phyloP scores from a whole-genome alignment of 2,888 invertebrate species.

The Notodonta dromedarius region DNA sequence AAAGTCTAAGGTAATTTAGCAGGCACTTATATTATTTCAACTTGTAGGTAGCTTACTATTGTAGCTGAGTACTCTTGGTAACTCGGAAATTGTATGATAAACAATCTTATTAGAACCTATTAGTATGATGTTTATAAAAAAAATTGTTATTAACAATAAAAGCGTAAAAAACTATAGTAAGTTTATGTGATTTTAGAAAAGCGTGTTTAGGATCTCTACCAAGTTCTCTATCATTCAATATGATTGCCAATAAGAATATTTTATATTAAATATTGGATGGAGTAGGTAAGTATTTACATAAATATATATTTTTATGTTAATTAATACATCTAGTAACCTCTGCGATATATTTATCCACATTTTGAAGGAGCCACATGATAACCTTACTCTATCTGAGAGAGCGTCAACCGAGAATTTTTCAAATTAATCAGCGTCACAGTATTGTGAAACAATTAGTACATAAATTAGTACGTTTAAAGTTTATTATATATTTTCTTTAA shows the following conservation, averaged over 20 bases:
- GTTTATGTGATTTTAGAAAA: no score
- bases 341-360: conserved; percentile 14
- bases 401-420: neutral
- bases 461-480: neutral
- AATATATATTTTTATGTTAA: conserved; percentile 21
- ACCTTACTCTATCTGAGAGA: conserved; percentile 1
- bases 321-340: conserved; percentile 19
- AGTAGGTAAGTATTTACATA: conserved; percentile 1
- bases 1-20: no score
- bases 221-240: neutral
- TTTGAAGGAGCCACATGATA: neutral
- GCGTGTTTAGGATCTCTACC: neutral
- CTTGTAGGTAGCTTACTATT: no score
- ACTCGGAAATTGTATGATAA: no score
- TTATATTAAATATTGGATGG: neutral
- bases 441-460: neutral
- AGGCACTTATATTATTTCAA: no score
- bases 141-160: no score
- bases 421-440: neutral
- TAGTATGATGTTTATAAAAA: no score
- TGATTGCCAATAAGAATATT: neutral
- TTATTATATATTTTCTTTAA: neutral
- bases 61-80: no score
- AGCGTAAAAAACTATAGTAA: no score
- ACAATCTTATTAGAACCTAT: no score